These are phyloP conservation scores for Volucella inanis DNA, from an alignment of 2,888 invertebrate genomes.

Conservation along the genomic window DNA sequence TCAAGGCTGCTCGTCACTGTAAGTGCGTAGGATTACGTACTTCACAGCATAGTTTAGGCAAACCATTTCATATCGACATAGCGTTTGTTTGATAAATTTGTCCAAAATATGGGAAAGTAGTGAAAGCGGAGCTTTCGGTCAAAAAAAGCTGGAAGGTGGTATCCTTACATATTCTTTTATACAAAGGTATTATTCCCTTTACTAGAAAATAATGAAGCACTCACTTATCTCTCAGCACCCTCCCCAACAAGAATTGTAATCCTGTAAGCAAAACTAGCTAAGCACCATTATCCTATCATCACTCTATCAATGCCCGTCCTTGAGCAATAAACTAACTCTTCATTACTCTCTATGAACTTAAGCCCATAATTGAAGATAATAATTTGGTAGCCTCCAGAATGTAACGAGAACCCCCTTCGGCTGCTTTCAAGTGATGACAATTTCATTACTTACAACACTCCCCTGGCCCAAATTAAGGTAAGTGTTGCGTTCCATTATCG, in stretches of 20 bases:
- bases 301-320: neutral
- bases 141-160: no score
- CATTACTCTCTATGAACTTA: slow-evolving; percentile 17
- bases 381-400: slow-evolving; percentile 7
- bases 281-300: neutral
- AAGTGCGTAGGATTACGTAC: no score
- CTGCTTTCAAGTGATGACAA: slow-evolving; percentile 7
- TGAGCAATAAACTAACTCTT: neutral
- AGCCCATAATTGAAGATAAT: neutral
- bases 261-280: neutral
- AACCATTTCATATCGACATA: no score
- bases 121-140: no score
- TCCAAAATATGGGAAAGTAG: no score
- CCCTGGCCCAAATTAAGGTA: slow-evolving; percentile 47
- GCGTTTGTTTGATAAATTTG: no score
- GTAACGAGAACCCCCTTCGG: neutral
- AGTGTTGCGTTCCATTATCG: slow-evolving; percentile 47
- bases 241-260: neutral
- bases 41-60: no score
- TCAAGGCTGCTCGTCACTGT: no score
- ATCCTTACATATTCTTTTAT: no score
- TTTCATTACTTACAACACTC: slow-evolving; percentile 15
- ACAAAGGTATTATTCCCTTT: no score
- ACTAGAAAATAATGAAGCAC: no score
- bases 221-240: neutral